Percentiles rank a stretch among this genome's conserved stretches.
These are phyloP conservation scores for Gobionotothen gibberifrons DNA, from an alignment of 2,797 vertebrate species.

Conservation along the genomic window DNA sequence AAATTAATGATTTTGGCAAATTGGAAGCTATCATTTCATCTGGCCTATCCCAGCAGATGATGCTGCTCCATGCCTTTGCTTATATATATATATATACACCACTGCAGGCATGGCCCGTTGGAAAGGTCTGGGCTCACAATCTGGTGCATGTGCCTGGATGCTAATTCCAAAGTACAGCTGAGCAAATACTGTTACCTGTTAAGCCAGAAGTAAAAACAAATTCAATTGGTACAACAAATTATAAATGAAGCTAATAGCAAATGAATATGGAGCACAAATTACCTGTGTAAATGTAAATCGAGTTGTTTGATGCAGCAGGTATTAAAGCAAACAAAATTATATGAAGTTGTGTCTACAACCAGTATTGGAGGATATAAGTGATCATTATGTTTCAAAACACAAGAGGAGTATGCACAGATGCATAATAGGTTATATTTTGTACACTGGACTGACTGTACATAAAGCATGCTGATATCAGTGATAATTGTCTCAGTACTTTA, in stretches of 20 bases:
- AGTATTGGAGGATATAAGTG: constrained; percentile 4
- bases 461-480: neutral
- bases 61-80: constrained; percentile 54
- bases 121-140: constrained; percentile 63
- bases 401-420: neutral
- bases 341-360: neutral
- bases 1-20: constrained; percentile 79
- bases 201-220: constrained; percentile 49
- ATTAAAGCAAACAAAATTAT: neutral
- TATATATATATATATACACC: constrained; percentile 66
- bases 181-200: constrained; percentile 72
- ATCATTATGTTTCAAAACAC: neutral
- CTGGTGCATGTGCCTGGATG: constrained; percentile 59
- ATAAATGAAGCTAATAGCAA: constrained; percentile 54
- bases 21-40: constrained; percentile 74
- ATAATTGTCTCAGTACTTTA: neutral
- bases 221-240: constrained; percentile 59
- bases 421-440: neutral
- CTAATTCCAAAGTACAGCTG: constrained; percentile 74
- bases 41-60: constrained; percentile 68
- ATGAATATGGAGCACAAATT: constrained; percentile 37
- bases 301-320: constrained; percentile 19
- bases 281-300: constrained; percentile 15
- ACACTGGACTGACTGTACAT: constrained; percentile 3
- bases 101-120: constrained; percentile 52